Evolutionary conservation across 2,888 invertebrate species (phyloP).

Genomic region (Diplazon laetatorius): DNA sequence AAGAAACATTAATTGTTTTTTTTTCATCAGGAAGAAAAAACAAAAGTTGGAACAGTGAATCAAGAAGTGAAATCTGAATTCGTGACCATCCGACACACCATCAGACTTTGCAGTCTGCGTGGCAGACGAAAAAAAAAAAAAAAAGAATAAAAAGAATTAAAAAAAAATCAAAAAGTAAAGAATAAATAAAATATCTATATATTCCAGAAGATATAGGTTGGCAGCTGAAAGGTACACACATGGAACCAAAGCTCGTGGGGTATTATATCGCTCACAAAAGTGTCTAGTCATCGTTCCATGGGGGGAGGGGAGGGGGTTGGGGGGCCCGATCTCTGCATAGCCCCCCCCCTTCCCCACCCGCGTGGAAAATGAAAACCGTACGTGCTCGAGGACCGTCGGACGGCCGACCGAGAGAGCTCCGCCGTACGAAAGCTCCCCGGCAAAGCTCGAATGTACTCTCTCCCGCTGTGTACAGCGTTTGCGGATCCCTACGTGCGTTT

Average conservation of each 20-base stretch:
- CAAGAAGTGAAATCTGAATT: no score
- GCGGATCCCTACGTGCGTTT: constrained; percentile 53
- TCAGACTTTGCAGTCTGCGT: no score
- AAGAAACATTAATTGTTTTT: constrained; percentile 33
- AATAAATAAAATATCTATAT: constrained; percentile 26
- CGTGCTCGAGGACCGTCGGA: constrained; percentile 65
- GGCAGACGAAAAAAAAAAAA: no score
- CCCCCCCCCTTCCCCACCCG: no score
- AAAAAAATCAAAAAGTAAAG: no score
- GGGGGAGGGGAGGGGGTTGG: no score
- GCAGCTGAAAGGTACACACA: not conserved
- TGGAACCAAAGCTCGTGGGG: constrained; percentile 12
- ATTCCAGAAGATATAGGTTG: not conserved
- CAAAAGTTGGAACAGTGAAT: no score
- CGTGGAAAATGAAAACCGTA: constrained; percentile 69
- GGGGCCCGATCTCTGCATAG: no score
- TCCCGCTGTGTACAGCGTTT: no score
- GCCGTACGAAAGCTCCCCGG: constrained; percentile 21
- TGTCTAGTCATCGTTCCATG: constrained; percentile 66
- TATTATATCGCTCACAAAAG: constrained; percentile 66
- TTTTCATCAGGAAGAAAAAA: no score
- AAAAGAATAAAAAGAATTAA: no score
- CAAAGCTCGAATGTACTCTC: constrained; percentile 12
- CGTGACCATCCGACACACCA: no score
- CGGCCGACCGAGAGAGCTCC: constrained; percentile 53